phyloP scores from a whole-genome alignment of 2,113 vertebrate genomes.

The Ptyas mucosa region DNA sequence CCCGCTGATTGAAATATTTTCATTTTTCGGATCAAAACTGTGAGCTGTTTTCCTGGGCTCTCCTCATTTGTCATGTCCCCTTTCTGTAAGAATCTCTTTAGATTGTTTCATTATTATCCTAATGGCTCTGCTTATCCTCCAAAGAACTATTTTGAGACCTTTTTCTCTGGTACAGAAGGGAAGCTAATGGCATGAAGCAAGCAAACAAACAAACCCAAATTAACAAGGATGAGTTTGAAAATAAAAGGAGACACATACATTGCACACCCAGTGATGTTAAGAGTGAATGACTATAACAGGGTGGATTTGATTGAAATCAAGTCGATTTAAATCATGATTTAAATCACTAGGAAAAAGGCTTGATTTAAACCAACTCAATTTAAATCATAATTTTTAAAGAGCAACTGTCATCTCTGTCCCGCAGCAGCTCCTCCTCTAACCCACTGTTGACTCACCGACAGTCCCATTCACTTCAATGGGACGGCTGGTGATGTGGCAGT shows the following conservation, averaged over 20 bases:
- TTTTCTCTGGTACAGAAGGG: neutral
- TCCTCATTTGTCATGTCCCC: neutral
- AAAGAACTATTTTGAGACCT: neutral
- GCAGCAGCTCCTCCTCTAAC: too few species aligned
- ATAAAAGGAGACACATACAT: neutral
- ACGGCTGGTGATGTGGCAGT: too few species aligned
- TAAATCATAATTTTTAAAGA: too few species aligned
- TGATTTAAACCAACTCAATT: too few species aligned
- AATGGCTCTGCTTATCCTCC: neutral
- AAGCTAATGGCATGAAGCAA: neutral
- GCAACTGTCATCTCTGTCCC: too few species aligned
- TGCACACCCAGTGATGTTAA: neutral
- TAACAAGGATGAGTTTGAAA: neutral
- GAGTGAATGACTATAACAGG: neutral
- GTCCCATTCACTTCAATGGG: too few species aligned
- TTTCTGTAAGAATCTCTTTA: neutral
- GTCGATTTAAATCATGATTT: too few species aligned
- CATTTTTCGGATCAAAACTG: neutral
- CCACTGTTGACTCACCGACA: too few species aligned
- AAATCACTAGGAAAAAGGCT: too few species aligned
- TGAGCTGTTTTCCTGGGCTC: neutral
- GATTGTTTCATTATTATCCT: neutral
- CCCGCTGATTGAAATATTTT: neutral
- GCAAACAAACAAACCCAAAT: neutral
- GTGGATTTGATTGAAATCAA: too few species aligned